A percentile compares a stretch with the other conserved stretches of the same genome.
phyloP scores from a whole-genome alignment of 2,797 vertebrate genomes.

The Characodon lateralis region DNA sequence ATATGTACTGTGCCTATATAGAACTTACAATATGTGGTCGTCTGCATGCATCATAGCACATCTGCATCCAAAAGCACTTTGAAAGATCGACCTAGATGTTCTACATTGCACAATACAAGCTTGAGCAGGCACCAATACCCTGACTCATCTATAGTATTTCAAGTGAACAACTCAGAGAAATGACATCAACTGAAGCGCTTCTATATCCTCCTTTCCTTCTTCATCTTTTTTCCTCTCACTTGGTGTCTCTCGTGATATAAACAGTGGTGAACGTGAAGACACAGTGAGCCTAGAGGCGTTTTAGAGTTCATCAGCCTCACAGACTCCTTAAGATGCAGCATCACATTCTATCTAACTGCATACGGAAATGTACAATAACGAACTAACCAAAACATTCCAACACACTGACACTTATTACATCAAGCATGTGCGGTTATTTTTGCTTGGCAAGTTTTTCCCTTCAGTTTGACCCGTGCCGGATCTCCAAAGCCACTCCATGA shows the following conservation, averaged over 20 bases:
- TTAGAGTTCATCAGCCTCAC: constrained; percentile 35
- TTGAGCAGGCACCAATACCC: constrained; percentile 40
- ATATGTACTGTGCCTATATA: constrained; percentile 59
- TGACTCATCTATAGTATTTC: constrained; percentile 58
- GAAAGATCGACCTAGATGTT: constrained; percentile 74
- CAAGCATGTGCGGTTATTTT: constrained; percentile 69
- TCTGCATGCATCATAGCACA: constrained; percentile 64
- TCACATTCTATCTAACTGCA: constrained; percentile 43
- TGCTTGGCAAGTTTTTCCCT: constrained; percentile 43
- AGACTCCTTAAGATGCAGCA: constrained; percentile 40
- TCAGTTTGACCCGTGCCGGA: constrained; percentile 65
- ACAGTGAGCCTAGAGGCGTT: constrained; percentile 11
- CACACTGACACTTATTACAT: constrained; percentile 62
- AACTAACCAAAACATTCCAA: constrained; percentile 68
- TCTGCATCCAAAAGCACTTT: constrained; percentile 69
- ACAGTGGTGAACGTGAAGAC: constrained; percentile 15
- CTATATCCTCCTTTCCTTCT: constrained; percentile 7
- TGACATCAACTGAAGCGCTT: constrained; percentile 37
- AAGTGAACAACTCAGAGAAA: constrained; percentile 46
- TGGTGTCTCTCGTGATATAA: constrained; percentile 26
- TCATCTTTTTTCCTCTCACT: constrained; percentile 26
- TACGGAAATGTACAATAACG: constrained; percentile 55
- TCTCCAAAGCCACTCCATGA: constrained; percentile 69
- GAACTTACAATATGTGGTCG: constrained; percentile 59
- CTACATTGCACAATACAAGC: constrained; percentile 53